Evolutionary conservation across 2,888 invertebrate species (phyloP).

Genomic region (Aromia moschata): DNA sequence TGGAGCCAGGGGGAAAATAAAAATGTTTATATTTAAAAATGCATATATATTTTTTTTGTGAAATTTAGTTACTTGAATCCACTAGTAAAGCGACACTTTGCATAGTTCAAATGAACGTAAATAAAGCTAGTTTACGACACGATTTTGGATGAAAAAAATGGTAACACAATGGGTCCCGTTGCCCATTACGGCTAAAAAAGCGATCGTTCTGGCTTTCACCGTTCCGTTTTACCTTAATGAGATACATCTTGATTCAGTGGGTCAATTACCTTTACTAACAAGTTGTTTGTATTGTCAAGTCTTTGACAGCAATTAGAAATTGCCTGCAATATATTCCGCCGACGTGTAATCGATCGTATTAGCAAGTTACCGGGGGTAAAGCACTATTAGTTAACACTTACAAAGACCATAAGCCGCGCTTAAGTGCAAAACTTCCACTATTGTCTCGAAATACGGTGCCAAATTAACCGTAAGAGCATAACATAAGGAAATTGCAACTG

Average conservation of each 20-base stretch:
- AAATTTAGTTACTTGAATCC: too few species aligned
- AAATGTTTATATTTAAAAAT: too few species aligned
- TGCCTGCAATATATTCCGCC: constrained; percentile 27
- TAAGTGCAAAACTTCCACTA: constrained; percentile 28
- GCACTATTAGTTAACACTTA: constrained; percentile 25
- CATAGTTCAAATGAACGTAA: too few species aligned
- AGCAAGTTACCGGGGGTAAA: constrained; percentile 28
- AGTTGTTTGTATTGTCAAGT: constrained; percentile 25
- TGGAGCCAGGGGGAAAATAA: too few species aligned
- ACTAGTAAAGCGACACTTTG: too few species aligned
- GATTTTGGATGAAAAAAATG: too few species aligned
- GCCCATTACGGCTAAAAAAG: too few species aligned
- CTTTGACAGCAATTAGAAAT: constrained; percentile 31
- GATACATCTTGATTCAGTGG: constrained; percentile 19
- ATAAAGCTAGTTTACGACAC: too few species aligned
- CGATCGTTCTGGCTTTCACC: too few species aligned
- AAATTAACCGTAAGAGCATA: background rate
- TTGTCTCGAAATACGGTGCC: constrained; percentile 15
- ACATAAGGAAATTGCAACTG: background rate
- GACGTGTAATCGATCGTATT: constrained; percentile 31
- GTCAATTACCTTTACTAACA: constrained; percentile 20
- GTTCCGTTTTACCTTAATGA: background rate
- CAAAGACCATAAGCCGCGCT: constrained; percentile 24
- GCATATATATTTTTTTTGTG: too few species aligned
- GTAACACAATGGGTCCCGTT: too few species aligned